Conservation (phyloP, 2,888 invertebrate genomes). For the Ormia ochracea region DNA sequence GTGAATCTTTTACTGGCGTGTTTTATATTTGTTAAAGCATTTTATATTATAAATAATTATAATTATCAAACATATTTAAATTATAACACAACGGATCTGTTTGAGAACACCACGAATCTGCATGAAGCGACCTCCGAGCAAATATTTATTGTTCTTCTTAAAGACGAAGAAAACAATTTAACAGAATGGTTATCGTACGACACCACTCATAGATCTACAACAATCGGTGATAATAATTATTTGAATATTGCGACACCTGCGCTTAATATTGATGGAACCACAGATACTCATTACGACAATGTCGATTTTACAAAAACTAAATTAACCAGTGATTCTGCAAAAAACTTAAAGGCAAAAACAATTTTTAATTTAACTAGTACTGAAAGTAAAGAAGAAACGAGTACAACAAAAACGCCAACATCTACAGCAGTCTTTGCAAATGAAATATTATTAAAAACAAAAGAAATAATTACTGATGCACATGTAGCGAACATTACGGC, state of each 20-base stretch:
- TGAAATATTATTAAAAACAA: slow-evolving; percentile 11
- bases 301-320: too few relatives aligned
- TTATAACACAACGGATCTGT: neutral
- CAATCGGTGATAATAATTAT: too few relatives aligned
- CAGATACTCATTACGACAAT: too few relatives aligned
- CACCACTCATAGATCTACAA: neutral
- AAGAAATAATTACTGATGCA: slow-evolving; percentile 8
- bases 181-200: neutral
- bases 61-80: neutral
- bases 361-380: slow-evolving; percentile 4
- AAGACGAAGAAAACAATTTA: neutral
- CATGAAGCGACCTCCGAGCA: neutral
- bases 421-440: slow-evolving; percentile 22
- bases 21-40: slow-evolving; percentile 32
- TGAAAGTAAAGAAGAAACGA: neutral
- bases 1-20: slow-evolving; percentile 36
- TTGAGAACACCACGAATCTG: neutral
- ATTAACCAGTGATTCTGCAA: too few relatives aligned
- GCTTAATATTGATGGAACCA: too few relatives aligned
- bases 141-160: neutral
- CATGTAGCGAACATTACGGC: neutral
- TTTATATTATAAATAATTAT: slow-evolving; percentile 37
- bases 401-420: neutral
- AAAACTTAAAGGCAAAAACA: slow-evolving; percentile 7
- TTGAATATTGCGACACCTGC: too few relatives aligned